Evolutionary conservation across 2,113 vertebrate species (phyloP), one percentile per base, ranked within the genome.

Genomic region (Lampris incognitus): DNA sequence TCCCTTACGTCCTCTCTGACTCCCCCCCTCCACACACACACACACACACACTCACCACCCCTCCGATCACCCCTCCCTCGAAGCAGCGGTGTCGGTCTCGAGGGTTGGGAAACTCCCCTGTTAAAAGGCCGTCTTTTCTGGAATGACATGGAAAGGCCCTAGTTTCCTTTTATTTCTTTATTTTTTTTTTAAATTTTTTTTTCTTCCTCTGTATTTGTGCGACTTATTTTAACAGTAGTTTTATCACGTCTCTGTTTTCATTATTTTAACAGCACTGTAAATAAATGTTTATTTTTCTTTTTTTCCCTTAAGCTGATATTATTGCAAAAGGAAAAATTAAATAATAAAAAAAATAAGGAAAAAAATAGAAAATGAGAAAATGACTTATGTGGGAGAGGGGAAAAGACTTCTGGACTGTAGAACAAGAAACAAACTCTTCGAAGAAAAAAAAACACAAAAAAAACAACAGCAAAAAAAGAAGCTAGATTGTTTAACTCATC

Each of bases 251-350:
- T 95, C 95, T 96, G 95, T 98, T 97, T 83, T 97, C 96, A 96
- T 98, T 96, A 96, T 97, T 98, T 98, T 96, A 97, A 92, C 96
- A 96, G 94, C 97, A 98, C 97, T 99, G 97, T 99, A 99, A 98
- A 99, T 99, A 99, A 95, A 95, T 96, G 93, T 97, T 88, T 69
- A 82, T 81, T 73, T 67, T 78, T 54, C 66, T 76, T 81, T 81
- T 80, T 78, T 84, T 58, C 86, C 91, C 86, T 90, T 90, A 88
- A 94, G 87, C 87, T 89, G 92, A 93, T 94, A 93, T 93, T 92
- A 93, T 91, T 94, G 91, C 91, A 92, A 93, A 94, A 78, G 62
- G 85, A 88, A 79, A 92, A 91, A 90, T 58, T 87, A 90, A 85
- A 81, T 70, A 86, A 71, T 75, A 95, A 94, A 92, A 95, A 96